Evolutionary conservation across 2,113 vertebrate species (phyloP).

Genomic region (Chionis minor): DNA sequence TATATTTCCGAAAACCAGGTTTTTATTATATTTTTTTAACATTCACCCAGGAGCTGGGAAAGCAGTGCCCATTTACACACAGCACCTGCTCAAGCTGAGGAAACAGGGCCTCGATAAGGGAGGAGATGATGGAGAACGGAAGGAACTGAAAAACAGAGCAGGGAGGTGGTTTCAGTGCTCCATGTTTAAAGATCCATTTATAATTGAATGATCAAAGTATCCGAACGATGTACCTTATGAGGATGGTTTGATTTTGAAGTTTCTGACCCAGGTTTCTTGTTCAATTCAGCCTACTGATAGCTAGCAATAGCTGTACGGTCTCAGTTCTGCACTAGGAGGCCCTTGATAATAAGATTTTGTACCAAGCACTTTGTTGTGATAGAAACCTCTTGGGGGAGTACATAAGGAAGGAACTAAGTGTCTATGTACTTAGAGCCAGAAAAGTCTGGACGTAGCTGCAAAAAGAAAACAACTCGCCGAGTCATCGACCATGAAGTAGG

Average conservation of each 20-base stretch:
- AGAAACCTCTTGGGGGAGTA: background rate
- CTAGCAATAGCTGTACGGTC: background rate
- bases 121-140: background rate
- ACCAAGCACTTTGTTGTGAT: background rate
- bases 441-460: background rate
- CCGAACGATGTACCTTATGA: too few relatives aligned
- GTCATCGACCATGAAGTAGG: background rate
- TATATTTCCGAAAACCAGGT: background rate
- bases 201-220: background rate
- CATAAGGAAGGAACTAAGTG: background rate
- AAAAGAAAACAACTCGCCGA: background rate
- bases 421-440: background rate
- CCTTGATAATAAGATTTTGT: background rate
- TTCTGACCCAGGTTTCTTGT: background rate
- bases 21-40: background rate
- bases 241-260: background rate
- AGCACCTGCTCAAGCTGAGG: background rate
- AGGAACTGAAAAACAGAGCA: background rate
- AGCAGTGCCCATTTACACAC: background rate
- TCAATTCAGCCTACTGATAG: background rate
- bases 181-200: background rate
- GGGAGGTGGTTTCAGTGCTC: background rate
- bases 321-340: background rate
- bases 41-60: fast-evolving
- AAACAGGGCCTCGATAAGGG: background rate